phyloP scores from a whole-genome alignment of 2,113 vertebrate genomes.

The Nibea coibor region DNA sequence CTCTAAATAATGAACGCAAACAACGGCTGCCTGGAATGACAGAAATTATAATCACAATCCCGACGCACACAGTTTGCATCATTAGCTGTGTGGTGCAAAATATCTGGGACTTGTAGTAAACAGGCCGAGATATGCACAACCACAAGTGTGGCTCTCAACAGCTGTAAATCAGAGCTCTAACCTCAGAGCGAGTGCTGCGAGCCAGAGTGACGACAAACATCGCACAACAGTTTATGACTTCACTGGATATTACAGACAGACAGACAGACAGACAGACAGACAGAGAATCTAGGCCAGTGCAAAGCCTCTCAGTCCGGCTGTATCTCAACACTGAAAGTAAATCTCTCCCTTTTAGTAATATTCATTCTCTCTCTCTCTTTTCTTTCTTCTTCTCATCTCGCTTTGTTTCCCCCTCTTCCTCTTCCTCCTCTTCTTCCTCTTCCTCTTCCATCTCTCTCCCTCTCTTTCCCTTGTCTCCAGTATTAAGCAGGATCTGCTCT shows the following conservation, averaged over 20 bases:
- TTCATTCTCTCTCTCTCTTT: conserved; percentile 15
- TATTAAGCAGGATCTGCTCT: conserved; percentile 49
- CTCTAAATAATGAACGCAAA: background rate
- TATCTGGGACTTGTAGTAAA: background rate
- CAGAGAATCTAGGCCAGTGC: conserved; percentile 61
- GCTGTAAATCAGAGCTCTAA: background rate
- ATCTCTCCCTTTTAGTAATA: conserved; percentile 28
- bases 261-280: background rate
- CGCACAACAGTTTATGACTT: background rate
- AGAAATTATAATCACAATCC: background rate
- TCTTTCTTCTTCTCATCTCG: background rate
- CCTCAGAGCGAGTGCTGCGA: background rate
- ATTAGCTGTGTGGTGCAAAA: background rate
- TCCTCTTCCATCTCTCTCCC: background rate
- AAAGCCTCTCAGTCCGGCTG: conserved; percentile 57
- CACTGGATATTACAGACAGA: background rate
- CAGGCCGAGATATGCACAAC: background rate
- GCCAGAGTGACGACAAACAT: conserved; percentile 1
- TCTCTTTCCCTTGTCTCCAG: conserved; percentile 27
- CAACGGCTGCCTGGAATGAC: background rate
- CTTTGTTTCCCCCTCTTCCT: background rate
- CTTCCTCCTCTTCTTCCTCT: too few species aligned
- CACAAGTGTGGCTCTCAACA: background rate
- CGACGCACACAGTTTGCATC: background rate
- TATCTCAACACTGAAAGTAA: conserved; percentile 43